Base-by-base conservation (phyloP, 2,888 invertebrate species). In the Beris morrisii region DNA sequence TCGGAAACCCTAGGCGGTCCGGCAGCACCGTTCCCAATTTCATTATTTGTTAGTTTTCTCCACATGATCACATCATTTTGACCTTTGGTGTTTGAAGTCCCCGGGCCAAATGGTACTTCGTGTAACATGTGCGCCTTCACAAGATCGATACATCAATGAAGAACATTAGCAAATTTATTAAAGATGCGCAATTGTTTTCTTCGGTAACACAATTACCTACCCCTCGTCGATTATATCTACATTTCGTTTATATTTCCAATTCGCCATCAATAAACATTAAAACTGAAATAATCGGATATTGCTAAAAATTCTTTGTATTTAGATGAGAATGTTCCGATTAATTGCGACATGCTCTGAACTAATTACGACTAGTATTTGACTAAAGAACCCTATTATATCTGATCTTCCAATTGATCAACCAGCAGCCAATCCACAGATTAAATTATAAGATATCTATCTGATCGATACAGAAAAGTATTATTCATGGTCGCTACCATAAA, bases 21-120 rank as follows among this genome's bases (percentile, higher is more conserved):
- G 61, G 50, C 61, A 61, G 50, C 61, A 61, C 61, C 61, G 61
- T 50, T 50, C 61, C 61, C 61, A 61, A 61, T 61, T 61, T 61
- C 50, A 61, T 61, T 61, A 61, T 61, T 61, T 61, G 61, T 61
- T 61, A 61, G 61, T 61, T 61, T 61, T 61, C 61, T 61, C 61
- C 50, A 61, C 61, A 52, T 61, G 61, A 61, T 43, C 61, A 61
- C 50, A 38, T 52, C 50, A 61, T 61, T 50, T 50, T 52, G 52
- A 38, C 43, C 32, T 38, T 50, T 61, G 43, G 13, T 30, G 13
- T n/a, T 31, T 30, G 31, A 9, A 43, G 9, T 38, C 3, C 7
- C 38, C 38, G 9, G 38, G 9, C 38, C 38, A 38, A 38, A 38
- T 38, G 38, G 38, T 38, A 38, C 9, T 7, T 7, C 3, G 5